These are phyloP conservation scores for Gastrophryne carolinensis DNA, from an alignment of 2,797 vertebrate genomes.

Conservation along the genomic window DNA sequence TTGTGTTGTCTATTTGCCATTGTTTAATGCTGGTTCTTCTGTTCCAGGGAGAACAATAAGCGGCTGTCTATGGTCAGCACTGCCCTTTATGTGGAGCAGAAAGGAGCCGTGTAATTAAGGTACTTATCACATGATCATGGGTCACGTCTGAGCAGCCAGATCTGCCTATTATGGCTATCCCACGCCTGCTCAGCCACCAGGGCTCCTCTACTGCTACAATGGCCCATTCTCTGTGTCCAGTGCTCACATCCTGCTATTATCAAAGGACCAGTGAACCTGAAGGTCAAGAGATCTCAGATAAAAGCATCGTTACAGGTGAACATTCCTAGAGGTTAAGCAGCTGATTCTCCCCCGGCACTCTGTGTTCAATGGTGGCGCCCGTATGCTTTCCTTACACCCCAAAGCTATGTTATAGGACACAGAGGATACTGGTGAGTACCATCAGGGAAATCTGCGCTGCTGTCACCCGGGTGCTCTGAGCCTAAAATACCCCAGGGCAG, in stretches of 20 bases:
- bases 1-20: too few relatives aligned
- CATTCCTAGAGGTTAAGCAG: too few relatives aligned
- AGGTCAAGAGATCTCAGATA: too few relatives aligned
- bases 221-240: not conserved
- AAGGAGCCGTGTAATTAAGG: not conserved
- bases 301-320: too few relatives aligned
- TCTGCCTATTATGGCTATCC: not conserved
- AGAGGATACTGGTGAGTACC: too few relatives aligned
- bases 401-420: too few relatives aligned
- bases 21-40: not conserved
- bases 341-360: too few relatives aligned
- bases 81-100: slow-evolving; percentile 16
- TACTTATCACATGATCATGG: not conserved
- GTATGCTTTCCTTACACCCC: too few relatives aligned
- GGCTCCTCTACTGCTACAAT: not conserved
- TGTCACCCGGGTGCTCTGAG: too few relatives aligned
- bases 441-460: too few relatives aligned
- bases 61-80: not conserved
- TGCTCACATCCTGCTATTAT: not conserved
- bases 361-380: too few relatives aligned
- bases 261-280: not conserved
- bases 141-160: not conserved
- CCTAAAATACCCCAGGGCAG: too few relatives aligned
- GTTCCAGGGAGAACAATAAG: not conserved
- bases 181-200: not conserved